Evolutionary conservation across 2,888 invertebrate species (phyloP), one percentile per base, ranked within the genome.

Genomic region (Ophion slaviceki): DNA sequence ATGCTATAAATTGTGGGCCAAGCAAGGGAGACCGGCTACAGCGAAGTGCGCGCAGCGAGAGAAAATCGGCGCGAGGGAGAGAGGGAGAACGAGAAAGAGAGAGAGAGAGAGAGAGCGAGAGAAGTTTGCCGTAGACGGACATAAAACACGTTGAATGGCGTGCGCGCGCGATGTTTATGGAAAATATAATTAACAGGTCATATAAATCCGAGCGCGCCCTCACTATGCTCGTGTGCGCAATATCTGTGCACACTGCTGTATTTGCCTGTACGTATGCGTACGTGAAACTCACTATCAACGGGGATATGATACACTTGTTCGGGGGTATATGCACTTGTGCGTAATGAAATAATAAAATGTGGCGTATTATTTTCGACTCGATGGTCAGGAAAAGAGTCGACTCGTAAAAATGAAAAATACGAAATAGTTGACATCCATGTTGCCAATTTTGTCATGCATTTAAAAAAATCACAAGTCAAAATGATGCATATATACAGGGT

Each of bases 121-220:
- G 80, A 80, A 87, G 79, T 86, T 84, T 85, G 81, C 80, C 88
- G 85, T 67, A 84, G 86, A 80, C 88, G 84, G 86, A 86, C 88
- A 89, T 90, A 89, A 90, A 91, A 88, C 89, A 89, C 86, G 76
- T 86, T 87, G 89, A 89, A 88, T 86, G 86, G 86, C 87, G 84
- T 83, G 85, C 47, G 83, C 78, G 87, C 78, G 87, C 86, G 89
- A 89, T 89, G 89, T 91, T 91, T 90, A 91, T 90, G 90, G 90
- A 90, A 91, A 92, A 90, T 91, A 90, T 91, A 91, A 91, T 91
- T 90, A 90, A 91, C 90, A 89, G 90, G 88, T 90, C 88, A 86
- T 89, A 90, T 88, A 89, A 90, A 90, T 80, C 64, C 83, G 85
- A 86, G 66, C 82, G 79, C 80, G 57, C 82, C 76, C 75, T 64